Percentiles rank a stretch among this genome's conserved stretches.
Evolutionary conservation across 1,140 invertebrate species (phyloP).

Genomic region (Periplaneta americana): DNA sequence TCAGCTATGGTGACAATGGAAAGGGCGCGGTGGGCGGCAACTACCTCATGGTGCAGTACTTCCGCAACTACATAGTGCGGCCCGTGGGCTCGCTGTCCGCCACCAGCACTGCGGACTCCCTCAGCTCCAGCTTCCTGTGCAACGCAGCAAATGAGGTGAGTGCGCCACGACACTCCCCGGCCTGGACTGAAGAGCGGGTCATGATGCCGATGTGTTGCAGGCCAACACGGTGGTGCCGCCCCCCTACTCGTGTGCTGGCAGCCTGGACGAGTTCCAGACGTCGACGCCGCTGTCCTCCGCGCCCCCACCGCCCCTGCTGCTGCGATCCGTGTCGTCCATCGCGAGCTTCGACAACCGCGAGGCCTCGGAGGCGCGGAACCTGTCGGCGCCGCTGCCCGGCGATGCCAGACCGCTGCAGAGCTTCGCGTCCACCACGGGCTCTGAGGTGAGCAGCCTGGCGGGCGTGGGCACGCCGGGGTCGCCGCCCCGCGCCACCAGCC

Average conservation of each 20-base stretch:
- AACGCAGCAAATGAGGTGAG: conserved; percentile 66
- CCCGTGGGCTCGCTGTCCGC: conserved; percentile 67
- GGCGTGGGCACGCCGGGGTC: conserved; percentile 48
- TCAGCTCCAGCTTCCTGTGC: conserved; percentile 77
- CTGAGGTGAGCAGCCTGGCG: conserved; percentile 59
- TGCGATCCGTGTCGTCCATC: conserved; percentile 21
- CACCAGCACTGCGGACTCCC: conserved; percentile 72
- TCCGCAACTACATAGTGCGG: conserved; percentile 64
- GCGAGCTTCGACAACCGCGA: conserved; percentile 8
- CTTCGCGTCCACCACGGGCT: conserved; percentile 41
- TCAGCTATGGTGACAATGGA: conserved; percentile 60
- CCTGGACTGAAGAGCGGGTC: too few species aligned
- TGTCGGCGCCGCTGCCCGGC: too few species aligned
- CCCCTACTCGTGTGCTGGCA: conserved; percentile 72
- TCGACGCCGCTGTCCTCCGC: not conserved
- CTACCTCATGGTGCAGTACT: conserved; percentile 76
- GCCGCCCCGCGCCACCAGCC: conserved; percentile 69
- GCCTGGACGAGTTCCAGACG: conserved; percentile 51
- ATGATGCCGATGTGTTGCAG: too few species aligned
- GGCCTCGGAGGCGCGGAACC: conserved; percentile 56
- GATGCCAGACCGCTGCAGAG: not conserved
- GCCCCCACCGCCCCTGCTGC: conserved; percentile 1
- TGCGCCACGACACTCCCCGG: not conserved
- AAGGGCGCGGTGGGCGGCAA: conserved; percentile 48
- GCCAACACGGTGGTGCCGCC: conserved; percentile 73